Base-by-base conservation (phyloP, 2,113 vertebrate species). In the Trichechus manatus region DNA sequence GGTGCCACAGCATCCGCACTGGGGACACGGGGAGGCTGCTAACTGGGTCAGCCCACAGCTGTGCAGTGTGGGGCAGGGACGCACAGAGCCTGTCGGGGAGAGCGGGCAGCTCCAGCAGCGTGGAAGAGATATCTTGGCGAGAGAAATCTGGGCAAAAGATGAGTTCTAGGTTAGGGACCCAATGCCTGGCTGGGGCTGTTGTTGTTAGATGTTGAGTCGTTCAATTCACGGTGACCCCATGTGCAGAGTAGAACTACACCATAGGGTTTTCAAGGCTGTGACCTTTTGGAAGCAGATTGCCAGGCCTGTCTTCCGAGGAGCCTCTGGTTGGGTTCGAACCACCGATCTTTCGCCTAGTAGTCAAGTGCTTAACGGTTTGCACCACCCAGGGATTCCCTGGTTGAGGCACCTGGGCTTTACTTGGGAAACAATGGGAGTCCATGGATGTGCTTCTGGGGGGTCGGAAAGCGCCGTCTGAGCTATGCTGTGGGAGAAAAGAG, bases 371-470 rank as follows among this genome's bases (percentile, higher is more conserved):
- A 36, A 36, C 33, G 6, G 23, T 25, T 25, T 3, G 10, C 27
- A 17, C 53, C 53, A 56, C 53, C 53, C 53, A 56, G 19, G 63
- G 27, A 27, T 11, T 64, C 59, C 59, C 19, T 23, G 59, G 59
- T 23, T 6, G 59, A 56, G 53, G 64, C 50, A 33, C 31, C n/a
- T 15, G n/a, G 44, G 23, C 47, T 47, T 33, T 2, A 2, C 5
- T 25, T 6, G n/a, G 14, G 39, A 44, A 53, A n/a, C 5, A 6
- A 39, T 2, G 6, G 42, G 74, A 23, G n/a, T 64, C 72, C 0
- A 2, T 0, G 22, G 27, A 3, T 5, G 1, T 10, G 11, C 27
- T 31, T 15, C 31, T 1, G 0, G 36, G 31, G 27, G 63, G 61
- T 78, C n/a, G 25, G 36, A 42, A 39, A 14, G 15, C 3, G 17